phyloP scores from a whole-genome alignment of 2,113 vertebrate genomes.

The Carassius carassius region DNA sequence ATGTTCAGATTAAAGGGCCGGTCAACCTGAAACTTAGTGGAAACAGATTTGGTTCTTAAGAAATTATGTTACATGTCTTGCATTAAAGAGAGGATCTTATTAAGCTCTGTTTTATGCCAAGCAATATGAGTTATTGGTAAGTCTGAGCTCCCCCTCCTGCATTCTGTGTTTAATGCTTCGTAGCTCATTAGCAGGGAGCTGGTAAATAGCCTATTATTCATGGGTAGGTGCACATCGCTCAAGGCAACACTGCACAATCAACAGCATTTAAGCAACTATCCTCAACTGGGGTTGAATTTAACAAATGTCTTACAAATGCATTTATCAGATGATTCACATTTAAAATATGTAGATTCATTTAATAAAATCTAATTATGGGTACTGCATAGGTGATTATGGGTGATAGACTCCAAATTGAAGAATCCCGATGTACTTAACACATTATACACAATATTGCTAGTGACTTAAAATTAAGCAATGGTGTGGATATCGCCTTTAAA shows the following conservation, averaged over 20 bases:
- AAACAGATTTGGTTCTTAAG: constrained; percentile 69
- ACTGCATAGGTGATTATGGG: neutral
- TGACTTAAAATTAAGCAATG: neutral
- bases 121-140: constrained; percentile 62
- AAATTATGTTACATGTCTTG: constrained; percentile 71
- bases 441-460: neutral
- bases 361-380: neutral
- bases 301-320: constrained; percentile 11
- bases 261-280: neutral
- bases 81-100: constrained; percentile 64
- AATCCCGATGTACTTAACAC: too few relatives aligned
- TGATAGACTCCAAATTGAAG: neutral
- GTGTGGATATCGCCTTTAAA: neutral
- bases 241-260: neutral
- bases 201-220: constrained; percentile 32
- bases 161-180: constrained; percentile 8
- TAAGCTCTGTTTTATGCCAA: constrained; percentile 62
- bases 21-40: constrained; percentile 67
- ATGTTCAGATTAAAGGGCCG: constrained; percentile 53
- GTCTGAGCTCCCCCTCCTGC: neutral
- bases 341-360: neutral
- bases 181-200: constrained; percentile 24
- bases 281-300: neutral
- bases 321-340: neutral
- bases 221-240: constrained; percentile 9